These are phyloP conservation scores for Pomatostomus ruficeps DNA, from an alignment of 2,113 vertebrate species.

Conservation along the genomic window DNA sequence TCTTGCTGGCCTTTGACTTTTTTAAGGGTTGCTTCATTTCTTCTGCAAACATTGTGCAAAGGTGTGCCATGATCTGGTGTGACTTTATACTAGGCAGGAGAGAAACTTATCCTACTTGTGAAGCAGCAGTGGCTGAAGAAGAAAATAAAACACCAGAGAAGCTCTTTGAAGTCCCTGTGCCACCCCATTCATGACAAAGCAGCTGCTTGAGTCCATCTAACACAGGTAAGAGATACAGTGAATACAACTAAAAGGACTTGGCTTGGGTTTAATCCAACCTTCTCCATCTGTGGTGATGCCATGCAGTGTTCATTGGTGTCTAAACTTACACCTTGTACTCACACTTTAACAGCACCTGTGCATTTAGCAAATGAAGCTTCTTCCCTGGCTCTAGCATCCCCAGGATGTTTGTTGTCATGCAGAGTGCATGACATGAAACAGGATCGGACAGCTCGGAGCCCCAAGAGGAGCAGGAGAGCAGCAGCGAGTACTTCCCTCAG, in stretches of 20 bases:
- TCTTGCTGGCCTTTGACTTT: not conserved
- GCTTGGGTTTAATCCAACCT: not conserved
- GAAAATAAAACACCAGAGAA: not conserved
- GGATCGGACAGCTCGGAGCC: accelerated
- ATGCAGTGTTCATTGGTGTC: not conserved
- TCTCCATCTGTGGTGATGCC: not conserved
- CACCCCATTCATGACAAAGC: not conserved
- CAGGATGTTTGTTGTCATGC: not conserved
- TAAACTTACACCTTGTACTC: not conserved
- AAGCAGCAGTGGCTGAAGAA: not conserved
- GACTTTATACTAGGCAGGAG: not conserved
- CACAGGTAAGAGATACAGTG: not conserved
- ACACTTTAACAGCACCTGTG: not conserved
- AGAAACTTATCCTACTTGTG: not conserved
- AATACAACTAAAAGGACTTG: not conserved
- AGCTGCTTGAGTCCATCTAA: not conserved
- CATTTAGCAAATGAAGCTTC: not conserved
- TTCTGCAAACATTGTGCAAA: not conserved
- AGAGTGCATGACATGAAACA: not conserved
- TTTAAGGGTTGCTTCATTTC: not conserved
- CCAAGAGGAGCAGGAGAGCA: not conserved
- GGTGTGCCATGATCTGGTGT: not conserved
- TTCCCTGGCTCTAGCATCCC: not conserved
- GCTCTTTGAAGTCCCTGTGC: not conserved
- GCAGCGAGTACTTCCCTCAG: accelerated